Base-by-base conservation (phyloP, 2,797 vertebrate genomes). In the Melanotaenia pygmaea region DNA sequence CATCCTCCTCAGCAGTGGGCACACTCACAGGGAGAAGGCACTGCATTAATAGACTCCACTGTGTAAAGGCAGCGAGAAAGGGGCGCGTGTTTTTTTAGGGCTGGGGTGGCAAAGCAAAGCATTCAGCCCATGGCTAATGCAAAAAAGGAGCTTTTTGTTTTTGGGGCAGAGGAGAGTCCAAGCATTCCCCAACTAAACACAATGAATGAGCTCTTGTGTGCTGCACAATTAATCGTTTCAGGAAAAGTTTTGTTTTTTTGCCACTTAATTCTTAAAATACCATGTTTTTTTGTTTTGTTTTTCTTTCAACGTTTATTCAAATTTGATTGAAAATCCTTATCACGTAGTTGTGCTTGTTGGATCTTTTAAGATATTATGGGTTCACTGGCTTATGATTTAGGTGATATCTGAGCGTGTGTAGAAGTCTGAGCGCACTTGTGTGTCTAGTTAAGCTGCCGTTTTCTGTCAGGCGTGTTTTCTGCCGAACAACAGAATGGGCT, bases 91-190 rank as follows among this genome's bases (percentile, higher is more conserved):
- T 99, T 98, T 98, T 96, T 97, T 98, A 97, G 96, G 96, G 95
- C 94, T 93, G 93, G 96, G 95, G 97, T 96, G 96, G 97, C 96
- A 97, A 97, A 98, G 96, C 96, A 96, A 96, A 98, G 96, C 96
- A 96, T 97, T 98, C 97, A 98, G 96, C 94, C 95, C 95, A 94
- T 92, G 81, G 95, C 93, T 93, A 92, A 74, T 16, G 81, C 73
- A 91, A 96, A 98, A 98, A 97, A 97, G 92, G 94, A 92, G 95
- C 93, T 96, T 97, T 97, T 97, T 98, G 96, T 98, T 96, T 96
- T 96, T 91, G 92, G 94, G 92, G 94, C 83, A 86, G 93, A 94
- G 94, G 93, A 93, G 95, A 96, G 95, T 95, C 94, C 88, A 88
- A 93, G 93, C 95, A 95, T 96, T 98, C 96, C 96, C 94, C 67